Evolutionary conservation across 2,113 vertebrate genomes (phyloP).

Genomic region (Caloenas nicobarica): DNA sequence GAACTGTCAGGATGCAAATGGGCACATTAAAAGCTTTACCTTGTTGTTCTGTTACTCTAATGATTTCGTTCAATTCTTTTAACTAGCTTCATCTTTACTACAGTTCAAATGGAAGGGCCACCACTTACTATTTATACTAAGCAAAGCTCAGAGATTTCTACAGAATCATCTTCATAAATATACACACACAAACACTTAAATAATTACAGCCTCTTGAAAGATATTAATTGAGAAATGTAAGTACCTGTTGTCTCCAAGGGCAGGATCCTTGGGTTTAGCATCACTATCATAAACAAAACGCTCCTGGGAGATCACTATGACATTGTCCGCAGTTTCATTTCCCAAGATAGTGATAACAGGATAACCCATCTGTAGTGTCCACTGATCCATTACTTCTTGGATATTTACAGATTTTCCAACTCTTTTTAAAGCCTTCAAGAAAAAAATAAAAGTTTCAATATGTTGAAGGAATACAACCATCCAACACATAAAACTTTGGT

Average conservation of each 20-base stretch:
- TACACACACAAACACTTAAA: not conserved
- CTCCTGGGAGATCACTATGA: conserved; percentile 87
- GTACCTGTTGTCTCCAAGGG: conserved; percentile 86
- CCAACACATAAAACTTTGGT: not conserved
- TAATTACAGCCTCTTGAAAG: not conserved
- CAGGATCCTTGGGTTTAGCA: conserved; percentile 73
- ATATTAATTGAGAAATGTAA: not conserved
- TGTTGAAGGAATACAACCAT: not conserved
- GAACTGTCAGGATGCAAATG: not conserved
- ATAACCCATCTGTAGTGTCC: conserved; percentile 98
- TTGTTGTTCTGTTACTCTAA: not conserved
- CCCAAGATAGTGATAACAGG: conserved; percentile 92
- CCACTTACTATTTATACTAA: not conserved
- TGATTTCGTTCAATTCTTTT: not conserved
- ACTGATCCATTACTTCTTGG: conserved; percentile 94
- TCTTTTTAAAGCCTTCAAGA: conserved; percentile 86
- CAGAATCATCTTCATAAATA: not conserved
- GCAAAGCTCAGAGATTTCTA: not conserved
- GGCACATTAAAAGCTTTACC: not conserved
- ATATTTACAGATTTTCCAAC: conserved; percentile 93
- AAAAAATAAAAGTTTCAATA: conserved; percentile 39
- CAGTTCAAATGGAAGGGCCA: not conserved
- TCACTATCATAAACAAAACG: conserved; percentile 92
- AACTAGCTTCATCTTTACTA: not conserved
- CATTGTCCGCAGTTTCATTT: conserved; percentile 83